A percentile compares a stretch with the other conserved stretches of the same genome.
These are phyloP conservation scores for Rhyacichthys aspro DNA, from an alignment of 2,797 vertebrate species.

Conservation along the genomic window DNA sequence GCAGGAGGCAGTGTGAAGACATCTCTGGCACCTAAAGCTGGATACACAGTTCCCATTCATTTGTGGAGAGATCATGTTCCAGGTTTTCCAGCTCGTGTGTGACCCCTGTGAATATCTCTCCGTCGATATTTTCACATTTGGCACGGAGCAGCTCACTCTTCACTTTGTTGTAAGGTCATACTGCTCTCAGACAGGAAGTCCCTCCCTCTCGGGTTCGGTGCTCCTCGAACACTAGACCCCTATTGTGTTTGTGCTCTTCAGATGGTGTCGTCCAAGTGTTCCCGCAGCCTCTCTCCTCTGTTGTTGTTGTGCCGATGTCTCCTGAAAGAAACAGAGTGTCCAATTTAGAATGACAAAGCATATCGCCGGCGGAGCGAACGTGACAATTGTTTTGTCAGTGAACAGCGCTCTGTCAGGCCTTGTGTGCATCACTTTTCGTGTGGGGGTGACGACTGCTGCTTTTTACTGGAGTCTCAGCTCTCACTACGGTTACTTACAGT, in stretches of 20 bases:
- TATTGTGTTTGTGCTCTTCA: conserved; percentile 32
- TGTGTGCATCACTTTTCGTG: conserved; percentile 20
- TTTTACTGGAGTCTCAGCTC: background rate
- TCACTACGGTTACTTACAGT: no score
- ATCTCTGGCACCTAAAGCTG: conserved; percentile 5
- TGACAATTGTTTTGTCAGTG: conserved; percentile 46
- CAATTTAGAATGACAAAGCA: conserved; percentile 28
- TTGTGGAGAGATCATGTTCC: background rate
- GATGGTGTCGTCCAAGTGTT: conserved; percentile 62
- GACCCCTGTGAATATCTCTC: background rate
- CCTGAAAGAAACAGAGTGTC: conserved; percentile 60
- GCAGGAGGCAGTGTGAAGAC: conserved; percentile 44
- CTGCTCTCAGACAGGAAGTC: conserved; percentile 44
- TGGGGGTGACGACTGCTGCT: conserved; percentile 16
- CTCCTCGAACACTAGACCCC: no score
- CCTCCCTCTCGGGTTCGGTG: conserved; percentile 5
- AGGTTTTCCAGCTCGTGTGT: no score
- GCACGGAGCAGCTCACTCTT: conserved; percentile 50
- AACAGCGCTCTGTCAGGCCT: conserved; percentile 33
- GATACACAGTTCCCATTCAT: background rate
- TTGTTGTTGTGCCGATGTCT: conserved; percentile 36
- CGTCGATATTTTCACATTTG: conserved; percentile 24
- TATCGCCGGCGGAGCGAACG: conserved; percentile 19
- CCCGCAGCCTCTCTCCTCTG: conserved; percentile 67
- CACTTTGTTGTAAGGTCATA: conserved; percentile 59